These are phyloP conservation scores for Jaculus jaculus DNA, from an alignment of 2,113 vertebrate species.

Conservation along the genomic window DNA sequence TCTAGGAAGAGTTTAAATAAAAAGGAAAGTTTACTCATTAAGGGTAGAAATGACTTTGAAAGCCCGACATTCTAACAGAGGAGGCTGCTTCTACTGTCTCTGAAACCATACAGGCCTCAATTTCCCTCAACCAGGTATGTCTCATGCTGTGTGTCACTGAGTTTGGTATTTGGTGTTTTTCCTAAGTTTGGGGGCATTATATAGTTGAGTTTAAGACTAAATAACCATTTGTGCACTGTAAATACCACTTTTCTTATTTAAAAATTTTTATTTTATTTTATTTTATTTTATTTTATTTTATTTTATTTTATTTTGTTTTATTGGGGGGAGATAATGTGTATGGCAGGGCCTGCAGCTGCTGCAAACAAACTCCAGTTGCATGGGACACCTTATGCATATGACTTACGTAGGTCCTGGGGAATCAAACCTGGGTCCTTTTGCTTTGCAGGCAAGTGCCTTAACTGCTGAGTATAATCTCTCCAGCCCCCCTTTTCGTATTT, in stretches of 20 bases:
- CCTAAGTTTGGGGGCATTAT: not conserved
- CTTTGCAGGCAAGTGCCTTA: no score
- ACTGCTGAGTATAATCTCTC: no score
- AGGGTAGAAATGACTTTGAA: not conserved
- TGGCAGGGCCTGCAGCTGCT: no score
- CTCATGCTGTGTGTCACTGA: not conserved
- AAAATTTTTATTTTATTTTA: no score
- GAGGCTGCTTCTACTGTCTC: not conserved
- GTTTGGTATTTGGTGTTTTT: constrained; percentile 43
- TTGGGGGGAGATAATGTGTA: no score
- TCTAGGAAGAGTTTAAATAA: constrained; percentile 33
- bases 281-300: no score
- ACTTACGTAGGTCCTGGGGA: no score
- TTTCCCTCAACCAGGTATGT: constrained; percentile 33
- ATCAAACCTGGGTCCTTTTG: no score
- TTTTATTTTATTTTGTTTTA: no score
- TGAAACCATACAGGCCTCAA: not conserved
- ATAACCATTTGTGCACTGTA: not conserved
- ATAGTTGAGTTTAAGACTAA: constrained; percentile 37
- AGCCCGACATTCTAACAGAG: not conserved
- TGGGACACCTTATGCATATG: no score
- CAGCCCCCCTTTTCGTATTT: no score
- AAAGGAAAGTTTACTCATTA: constrained; percentile 26
- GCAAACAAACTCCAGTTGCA: no score
- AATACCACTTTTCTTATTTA: not conserved